These are phyloP conservation scores for Acanthosoma haemorrhoidale DNA, from an alignment of 2,888 invertebrate genomes.

Conservation along the genomic window DNA sequence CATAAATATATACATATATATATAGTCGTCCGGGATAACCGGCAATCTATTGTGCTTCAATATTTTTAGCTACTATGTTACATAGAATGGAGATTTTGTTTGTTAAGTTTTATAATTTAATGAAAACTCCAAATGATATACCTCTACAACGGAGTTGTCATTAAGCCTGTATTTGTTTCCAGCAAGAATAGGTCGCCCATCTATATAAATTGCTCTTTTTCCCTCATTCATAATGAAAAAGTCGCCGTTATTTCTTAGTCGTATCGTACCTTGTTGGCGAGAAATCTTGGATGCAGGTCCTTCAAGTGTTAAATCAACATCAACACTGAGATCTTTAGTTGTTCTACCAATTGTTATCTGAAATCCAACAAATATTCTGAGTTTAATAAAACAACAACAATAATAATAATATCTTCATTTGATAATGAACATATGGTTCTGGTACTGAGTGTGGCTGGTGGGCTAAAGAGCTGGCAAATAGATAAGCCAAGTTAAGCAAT, in stretches of 20 bases:
- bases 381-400: not conserved
- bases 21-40: too few species aligned
- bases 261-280: constrained; percentile 84
- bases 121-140: constrained; percentile 44
- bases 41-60: too few species aligned
- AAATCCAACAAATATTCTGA: not conserved
- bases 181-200: constrained; percentile 80
- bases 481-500: too few species aligned
- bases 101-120: too few species aligned
- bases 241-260: constrained; percentile 85
- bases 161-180: constrained; percentile 85
- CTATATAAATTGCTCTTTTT: constrained; percentile 87
- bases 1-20: not conserved
- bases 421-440: too few species aligned
- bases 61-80: too few species aligned
- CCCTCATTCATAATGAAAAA: constrained; percentile 94
- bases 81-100: too few species aligned
- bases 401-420: too few species aligned
- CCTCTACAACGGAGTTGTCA: constrained; percentile 93
- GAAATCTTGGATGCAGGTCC: constrained; percentile 93
- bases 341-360: constrained; percentile 87
- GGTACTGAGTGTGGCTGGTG: too few species aligned
- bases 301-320: constrained; percentile 88
- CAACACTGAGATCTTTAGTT: constrained; percentile 81
- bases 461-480: too few species aligned